These are phyloP conservation scores for Anomalospiza imberbis DNA, from an alignment of 2,797 vertebrate genomes.

Conservation along the genomic window DNA sequence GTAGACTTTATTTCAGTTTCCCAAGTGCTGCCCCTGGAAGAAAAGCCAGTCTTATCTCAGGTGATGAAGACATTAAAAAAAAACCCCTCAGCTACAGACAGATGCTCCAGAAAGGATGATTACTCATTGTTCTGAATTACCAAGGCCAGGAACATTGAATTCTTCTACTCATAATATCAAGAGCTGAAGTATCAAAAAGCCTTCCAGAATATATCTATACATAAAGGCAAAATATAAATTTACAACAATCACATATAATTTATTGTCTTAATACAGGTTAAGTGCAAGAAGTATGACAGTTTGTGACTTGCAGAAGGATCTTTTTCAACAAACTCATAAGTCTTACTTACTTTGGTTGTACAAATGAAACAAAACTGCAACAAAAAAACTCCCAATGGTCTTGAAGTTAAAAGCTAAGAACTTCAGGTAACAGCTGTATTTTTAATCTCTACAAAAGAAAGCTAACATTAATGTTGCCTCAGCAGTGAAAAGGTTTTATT, in stretches of 20 bases:
- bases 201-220: background rate
- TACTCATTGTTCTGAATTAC: background rate
- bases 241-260: background rate
- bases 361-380: rapidly evolving
- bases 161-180: background rate
- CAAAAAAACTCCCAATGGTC: rapidly evolving
- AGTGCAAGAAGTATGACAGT: background rate
- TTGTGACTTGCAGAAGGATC: background rate
- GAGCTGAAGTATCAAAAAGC: background rate
- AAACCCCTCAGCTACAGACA: rapidly evolving
- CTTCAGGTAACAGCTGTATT: background rate
- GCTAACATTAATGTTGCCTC: background rate
- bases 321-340: background rate
- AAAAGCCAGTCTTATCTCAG: background rate
- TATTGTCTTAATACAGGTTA: background rate
- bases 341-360: background rate
- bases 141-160: background rate
- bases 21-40: background rate
- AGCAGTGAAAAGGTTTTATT: background rate
- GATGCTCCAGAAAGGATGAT: background rate
- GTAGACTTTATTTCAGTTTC: background rate
- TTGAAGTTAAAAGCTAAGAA: background rate
- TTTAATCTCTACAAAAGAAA: background rate
- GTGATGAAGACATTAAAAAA: background rate
- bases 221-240: background rate